Percentiles rank a stretch among this genome's conserved stretches.
Evolutionary conservation across 92 coral and sea anemone species (phyloP).

Genomic region (Porites lobata): DNA sequence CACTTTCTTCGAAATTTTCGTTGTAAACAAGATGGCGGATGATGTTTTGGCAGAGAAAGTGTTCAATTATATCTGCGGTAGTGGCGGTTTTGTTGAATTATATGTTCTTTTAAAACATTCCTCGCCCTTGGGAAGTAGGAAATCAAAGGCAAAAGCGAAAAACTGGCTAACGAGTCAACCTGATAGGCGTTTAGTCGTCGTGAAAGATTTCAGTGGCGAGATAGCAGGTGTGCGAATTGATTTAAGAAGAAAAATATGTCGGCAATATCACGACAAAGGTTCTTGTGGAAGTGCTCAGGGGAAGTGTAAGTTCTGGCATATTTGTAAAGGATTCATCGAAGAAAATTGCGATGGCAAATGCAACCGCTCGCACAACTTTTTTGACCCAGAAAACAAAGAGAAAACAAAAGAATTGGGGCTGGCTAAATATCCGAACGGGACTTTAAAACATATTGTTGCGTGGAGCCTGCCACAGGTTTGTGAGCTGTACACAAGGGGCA

Average conservation of each 20-base stretch:
- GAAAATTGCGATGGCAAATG: constrained; percentile 50
- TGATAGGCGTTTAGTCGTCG: background rate
- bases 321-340: constrained; percentile 52
- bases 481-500: constrained; percentile 7
- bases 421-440: background rate
- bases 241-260: constrained; percentile 57
- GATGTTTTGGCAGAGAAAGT: no score
- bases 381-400: constrained; percentile 35
- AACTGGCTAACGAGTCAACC: no score
- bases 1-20: no score
- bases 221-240: constrained; percentile 37
- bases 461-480: constrained; percentile 65
- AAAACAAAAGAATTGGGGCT: constrained; percentile 29
- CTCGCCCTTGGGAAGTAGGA: no score
- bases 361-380: constrained; percentile 52
- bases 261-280: constrained; percentile 47
- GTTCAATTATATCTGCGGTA: no score
- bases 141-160: no score
- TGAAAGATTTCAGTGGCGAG: constrained; percentile 24
- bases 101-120: no score
- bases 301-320: constrained; percentile 31
- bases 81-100: no score
- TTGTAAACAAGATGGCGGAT: no score
- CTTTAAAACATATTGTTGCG: constrained; percentile 26
- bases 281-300: constrained; percentile 25